Percentiles rank a stretch among this genome's conserved stretches.
phyloP scores from a whole-genome alignment of 2,797 vertebrate genomes.

The Hydrolagus colliei region DNA sequence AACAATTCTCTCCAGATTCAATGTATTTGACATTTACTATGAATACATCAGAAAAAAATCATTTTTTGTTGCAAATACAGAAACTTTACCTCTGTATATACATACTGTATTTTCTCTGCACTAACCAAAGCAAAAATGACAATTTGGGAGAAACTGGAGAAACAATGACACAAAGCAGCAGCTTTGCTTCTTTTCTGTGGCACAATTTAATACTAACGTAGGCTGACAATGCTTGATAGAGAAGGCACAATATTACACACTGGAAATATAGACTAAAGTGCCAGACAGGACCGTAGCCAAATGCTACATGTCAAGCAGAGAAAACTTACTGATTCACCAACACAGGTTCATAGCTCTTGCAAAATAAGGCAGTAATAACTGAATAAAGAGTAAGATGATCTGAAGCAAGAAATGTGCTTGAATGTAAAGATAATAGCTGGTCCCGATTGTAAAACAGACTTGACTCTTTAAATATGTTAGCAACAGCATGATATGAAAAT shows the following conservation, averaged over 20 bases:
- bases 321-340: slow-evolving; percentile 55
- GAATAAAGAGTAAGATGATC: slow-evolving; percentile 42
- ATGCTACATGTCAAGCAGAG: slow-evolving; percentile 51
- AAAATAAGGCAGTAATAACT: slow-evolving; percentile 35
- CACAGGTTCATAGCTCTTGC: slow-evolving; percentile 47
- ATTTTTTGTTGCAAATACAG: slow-evolving; percentile 63
- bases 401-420: slow-evolving; percentile 43
- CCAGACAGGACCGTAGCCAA: slow-evolving; percentile 36
- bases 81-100: slow-evolving; percentile 38
- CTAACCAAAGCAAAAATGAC: slow-evolving; percentile 57
- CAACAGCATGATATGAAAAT: slow-evolving; percentile 36
- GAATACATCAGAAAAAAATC: slow-evolving; percentile 66
- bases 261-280: slow-evolving; percentile 59
- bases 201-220: slow-evolving; percentile 68
- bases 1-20: slow-evolving; percentile 80
- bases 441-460: slow-evolving; percentile 37
- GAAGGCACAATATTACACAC: slow-evolving; percentile 82
- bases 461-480: slow-evolving; percentile 43
- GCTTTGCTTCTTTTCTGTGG: slow-evolving; percentile 65
- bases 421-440: slow-evolving; percentile 48
- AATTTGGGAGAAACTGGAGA: slow-evolving; percentile 76
- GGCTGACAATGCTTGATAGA: slow-evolving; percentile 66
- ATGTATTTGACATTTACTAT: slow-evolving; percentile 76
- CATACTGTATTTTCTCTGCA: slow-evolving; percentile 51
- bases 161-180: slow-evolving; percentile 76